These are phyloP conservation scores for Agrilus planipennis DNA, from an alignment of 1,140 invertebrate genomes.

Conservation along the genomic window DNA sequence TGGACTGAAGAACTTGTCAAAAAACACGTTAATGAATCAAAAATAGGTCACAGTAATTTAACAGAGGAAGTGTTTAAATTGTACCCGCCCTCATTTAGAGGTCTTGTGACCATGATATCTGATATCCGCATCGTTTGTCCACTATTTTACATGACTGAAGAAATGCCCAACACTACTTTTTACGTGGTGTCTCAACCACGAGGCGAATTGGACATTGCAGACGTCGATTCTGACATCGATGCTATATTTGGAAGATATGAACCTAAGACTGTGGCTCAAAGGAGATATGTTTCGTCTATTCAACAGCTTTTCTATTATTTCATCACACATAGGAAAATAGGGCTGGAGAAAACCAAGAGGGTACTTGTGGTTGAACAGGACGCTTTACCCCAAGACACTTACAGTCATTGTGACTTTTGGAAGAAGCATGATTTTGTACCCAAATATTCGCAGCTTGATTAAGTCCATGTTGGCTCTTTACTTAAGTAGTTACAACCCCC, in stretches of 20 bases:
- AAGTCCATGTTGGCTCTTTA: too few species aligned
- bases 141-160: conserved; percentile 47
- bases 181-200: conserved; percentile 58
- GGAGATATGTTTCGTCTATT: conserved; percentile 62
- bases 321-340: conserved; percentile 56
- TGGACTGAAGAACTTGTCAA: conserved; percentile 50
- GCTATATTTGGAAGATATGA: conserved; percentile 68
- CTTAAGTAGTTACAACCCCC: too few species aligned
- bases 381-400: conserved; percentile 42
- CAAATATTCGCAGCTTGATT: conserved; percentile 50
- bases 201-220: conserved; percentile 41
- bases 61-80: conserved; percentile 46
- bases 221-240: conserved; percentile 55
- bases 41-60: conserved; percentile 46
- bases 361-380: conserved; percentile 59
- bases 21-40: conserved; percentile 48
- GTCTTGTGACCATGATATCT: conserved; percentile 58
- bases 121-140: conserved; percentile 72
- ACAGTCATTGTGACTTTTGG: conserved; percentile 64
- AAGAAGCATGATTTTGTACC: conserved; percentile 61
- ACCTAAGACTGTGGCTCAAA: conserved; percentile 53
- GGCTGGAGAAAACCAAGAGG: conserved; percentile 40
- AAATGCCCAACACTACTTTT: conserved; percentile 48
- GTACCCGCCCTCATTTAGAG: conserved; percentile 54
- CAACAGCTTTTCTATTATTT: conserved; percentile 72